Conservation (phyloP, 2,888 invertebrate species). For the Drosophila algonquin region DNA sequence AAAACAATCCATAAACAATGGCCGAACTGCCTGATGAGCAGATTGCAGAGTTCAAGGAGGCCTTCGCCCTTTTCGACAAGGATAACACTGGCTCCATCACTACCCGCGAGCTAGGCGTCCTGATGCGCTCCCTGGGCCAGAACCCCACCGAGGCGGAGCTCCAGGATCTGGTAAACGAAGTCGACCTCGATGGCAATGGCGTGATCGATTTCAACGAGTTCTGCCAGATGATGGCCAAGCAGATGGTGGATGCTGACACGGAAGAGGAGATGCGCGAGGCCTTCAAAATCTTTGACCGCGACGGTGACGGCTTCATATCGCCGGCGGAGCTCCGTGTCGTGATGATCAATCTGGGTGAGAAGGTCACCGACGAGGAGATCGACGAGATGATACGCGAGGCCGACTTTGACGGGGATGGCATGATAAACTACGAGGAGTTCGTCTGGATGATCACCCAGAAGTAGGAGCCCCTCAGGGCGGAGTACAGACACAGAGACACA, state of each 20-base stretch:
- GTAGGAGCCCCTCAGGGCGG: slow-evolving; percentile 85
- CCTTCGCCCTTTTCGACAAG: slow-evolving; percentile 99
- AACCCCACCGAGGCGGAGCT: slow-evolving; percentile 99
- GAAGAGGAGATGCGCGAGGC: slow-evolving; percentile 95
- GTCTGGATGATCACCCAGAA: slow-evolving; percentile 98
- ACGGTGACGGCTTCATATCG: slow-evolving; percentile 99
- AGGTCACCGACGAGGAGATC: slow-evolving; percentile 98
- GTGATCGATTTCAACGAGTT: slow-evolving; percentile 99
- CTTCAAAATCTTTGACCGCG: slow-evolving; percentile 92
- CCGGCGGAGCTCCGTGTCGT: slow-evolving; percentile 98
- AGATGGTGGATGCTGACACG: slow-evolving; percentile 99
- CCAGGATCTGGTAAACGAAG: slow-evolving; percentile 99
- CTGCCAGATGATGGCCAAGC: slow-evolving; percentile 99
- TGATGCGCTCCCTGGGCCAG: slow-evolving; percentile 98
- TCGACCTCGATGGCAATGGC: slow-evolving; percentile 90
- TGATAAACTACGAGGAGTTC: slow-evolving; percentile 91
- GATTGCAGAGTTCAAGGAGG: slow-evolving; percentile 99
- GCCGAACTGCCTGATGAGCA: slow-evolving; percentile 97
- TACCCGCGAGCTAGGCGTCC: slow-evolving; percentile 99
- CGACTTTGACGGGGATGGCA: slow-evolving; percentile 98
- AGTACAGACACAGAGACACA: slow-evolving; percentile 50
- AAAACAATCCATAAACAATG: background rate
- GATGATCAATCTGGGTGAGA: slow-evolving; percentile 99
- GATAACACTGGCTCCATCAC: slow-evolving; percentile 99
- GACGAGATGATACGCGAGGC: slow-evolving; percentile 99